phyloP scores from a whole-genome alignment of 2,113 vertebrate genomes.

The Entomyzon cyanotis region DNA sequence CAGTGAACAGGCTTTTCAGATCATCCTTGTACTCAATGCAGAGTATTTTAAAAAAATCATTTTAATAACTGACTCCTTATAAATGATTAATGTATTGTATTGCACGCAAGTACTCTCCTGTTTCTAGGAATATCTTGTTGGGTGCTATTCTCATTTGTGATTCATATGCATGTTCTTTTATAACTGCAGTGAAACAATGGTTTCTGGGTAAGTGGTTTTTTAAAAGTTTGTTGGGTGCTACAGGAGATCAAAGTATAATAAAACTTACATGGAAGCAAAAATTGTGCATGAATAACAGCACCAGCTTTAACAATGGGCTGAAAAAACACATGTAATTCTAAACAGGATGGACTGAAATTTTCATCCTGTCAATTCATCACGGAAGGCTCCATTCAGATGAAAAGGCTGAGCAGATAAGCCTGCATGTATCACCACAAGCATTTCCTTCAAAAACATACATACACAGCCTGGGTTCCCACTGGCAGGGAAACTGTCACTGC shows the following conservation, averaged over 20 bases:
- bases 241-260: slow-evolving; percentile 35
- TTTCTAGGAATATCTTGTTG: slow-evolving; percentile 42
- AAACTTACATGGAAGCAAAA: slow-evolving; percentile 35
- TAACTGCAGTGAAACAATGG: slow-evolving; percentile 50
- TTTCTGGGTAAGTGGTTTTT: slow-evolving; percentile 16
- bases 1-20: background rate
- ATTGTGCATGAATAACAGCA: background rate
- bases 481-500: background rate
- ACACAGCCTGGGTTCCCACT: background rate
- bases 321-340: slow-evolving; percentile 5
- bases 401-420: slow-evolving; percentile 13
- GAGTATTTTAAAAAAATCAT: background rate
- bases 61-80: slow-evolving; percentile 34
- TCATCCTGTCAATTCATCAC: background rate
- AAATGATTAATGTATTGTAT: slow-evolving; percentile 47
- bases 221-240: slow-evolving; percentile 7
- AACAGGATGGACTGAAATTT: slow-evolving; percentile 12
- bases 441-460: background rate
- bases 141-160: slow-evolving; percentile 48
- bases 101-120: slow-evolving; percentile 25
- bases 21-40: background rate
- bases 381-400: background rate
- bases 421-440: background rate
- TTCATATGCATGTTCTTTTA: slow-evolving; percentile 26
- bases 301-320: slow-evolving; percentile 12